Evolutionary conservation across 2,888 invertebrate species (phyloP).

Genomic region (Melanostoma mellinum): DNA sequence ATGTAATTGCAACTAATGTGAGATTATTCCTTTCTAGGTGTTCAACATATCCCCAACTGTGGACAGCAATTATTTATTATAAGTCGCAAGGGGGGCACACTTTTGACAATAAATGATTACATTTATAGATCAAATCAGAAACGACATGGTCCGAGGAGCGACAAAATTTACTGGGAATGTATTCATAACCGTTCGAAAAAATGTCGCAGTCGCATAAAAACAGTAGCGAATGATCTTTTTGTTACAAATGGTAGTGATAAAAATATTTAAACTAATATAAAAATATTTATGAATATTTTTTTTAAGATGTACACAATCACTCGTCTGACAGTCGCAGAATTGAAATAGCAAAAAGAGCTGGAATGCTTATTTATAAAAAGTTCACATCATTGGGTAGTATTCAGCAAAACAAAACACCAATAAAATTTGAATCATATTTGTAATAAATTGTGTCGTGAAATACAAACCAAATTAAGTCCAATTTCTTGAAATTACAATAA

Average conservation of each 20-base stretch:
- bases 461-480: background rate
- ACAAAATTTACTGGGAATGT: constrained; percentile 82
- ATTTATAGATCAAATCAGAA: constrained; percentile 81
- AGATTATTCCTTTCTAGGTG: constrained; percentile 74
- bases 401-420: constrained; percentile 34
- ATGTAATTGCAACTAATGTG: constrained; percentile 20
- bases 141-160: constrained; percentile 79
- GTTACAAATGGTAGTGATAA: constrained; percentile 80
- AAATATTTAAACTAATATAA: constrained; percentile 1
- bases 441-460: background rate
- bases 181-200: constrained; percentile 81
- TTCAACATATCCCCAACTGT: constrained; percentile 79
- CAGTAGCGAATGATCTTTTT: constrained; percentile 80
- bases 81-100: constrained; percentile 81
- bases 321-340: constrained; percentile 79
- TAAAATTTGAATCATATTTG: background rate
- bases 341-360: constrained; percentile 78
- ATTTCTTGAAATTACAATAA: no score
- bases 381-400: constrained; percentile 77
- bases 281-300: constrained; percentile 3
- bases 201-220: constrained; percentile 81
- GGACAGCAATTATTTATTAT: constrained; percentile 80
- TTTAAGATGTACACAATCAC: constrained; percentile 80
- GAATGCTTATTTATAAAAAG: constrained; percentile 79
- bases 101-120: constrained; percentile 80